Conservation (phyloP, 2,113 vertebrate genomes). For the Microcebus ravelobensis region DNA sequence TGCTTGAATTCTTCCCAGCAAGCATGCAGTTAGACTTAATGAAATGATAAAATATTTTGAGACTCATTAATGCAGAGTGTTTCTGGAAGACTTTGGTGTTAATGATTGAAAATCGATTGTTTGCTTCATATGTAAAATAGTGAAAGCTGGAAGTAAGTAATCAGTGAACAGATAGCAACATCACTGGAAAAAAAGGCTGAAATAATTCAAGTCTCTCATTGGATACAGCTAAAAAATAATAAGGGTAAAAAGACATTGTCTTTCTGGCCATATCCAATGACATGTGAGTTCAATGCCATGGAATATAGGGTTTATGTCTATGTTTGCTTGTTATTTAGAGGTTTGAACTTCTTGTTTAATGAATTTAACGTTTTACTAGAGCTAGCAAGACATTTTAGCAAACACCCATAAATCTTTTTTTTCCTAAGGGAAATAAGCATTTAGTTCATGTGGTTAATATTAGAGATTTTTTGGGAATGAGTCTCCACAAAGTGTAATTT, state of each 20-base stretch:
- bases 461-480: background rate
- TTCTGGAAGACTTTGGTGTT: background rate
- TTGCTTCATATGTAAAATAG: conserved; percentile 25
- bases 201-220: background rate
- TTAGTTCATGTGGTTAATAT: background rate
- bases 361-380: background rate
- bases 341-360: conserved; percentile 4
- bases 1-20: conserved; percentile 45
- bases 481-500: background rate
- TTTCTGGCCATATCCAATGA: background rate
- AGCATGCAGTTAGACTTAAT: conserved; percentile 4
- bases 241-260: background rate
- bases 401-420: background rate
- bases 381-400: background rate
- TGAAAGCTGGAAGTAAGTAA: background rate
- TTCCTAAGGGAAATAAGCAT: background rate
- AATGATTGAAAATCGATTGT: conserved; percentile 6
- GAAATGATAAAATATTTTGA: conserved; percentile 61
- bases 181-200: background rate
- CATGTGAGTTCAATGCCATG: background rate
- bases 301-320: background rate
- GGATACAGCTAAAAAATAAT: conserved; percentile 1
- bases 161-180: background rate
- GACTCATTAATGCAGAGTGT: conserved; percentile 31
- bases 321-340: background rate